These are phyloP conservation scores for Siphlonurus alternatus DNA, from an alignment of 2,888 invertebrate species.

Conservation along the genomic window DNA sequence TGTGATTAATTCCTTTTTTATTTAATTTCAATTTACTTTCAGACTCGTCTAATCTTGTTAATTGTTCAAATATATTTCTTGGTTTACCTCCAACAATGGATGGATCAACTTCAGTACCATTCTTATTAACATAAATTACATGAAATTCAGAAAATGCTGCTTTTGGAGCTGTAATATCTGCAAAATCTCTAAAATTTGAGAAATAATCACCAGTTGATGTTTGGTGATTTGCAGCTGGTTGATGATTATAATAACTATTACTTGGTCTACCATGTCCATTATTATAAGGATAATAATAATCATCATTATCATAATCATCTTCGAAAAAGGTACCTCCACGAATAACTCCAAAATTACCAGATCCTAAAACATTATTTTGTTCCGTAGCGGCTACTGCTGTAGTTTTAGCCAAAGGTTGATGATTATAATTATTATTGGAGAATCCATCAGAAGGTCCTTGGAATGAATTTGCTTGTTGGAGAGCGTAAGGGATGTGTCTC, in stretches of 20 bases:
- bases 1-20: neutral
- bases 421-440: neutral
- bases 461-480: neutral
- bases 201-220: slow-evolving; percentile 47
- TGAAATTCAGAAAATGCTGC: slow-evolving; percentile 68
- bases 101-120: slow-evolving; percentile 4
- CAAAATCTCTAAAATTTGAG: slow-evolving; percentile 78
- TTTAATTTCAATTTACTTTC: neutral
- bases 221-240: slow-evolving; percentile 40
- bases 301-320: slow-evolving; percentile 21
- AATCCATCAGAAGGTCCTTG: neutral
- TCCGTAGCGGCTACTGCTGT: too few species aligned
- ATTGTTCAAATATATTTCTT: slow-evolving; percentile 1
- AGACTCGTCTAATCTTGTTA: neutral
- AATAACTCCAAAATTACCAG: slow-evolving; percentile 75
- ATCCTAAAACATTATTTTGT: slow-evolving; percentile 42
- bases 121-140: slow-evolving; percentile 34
- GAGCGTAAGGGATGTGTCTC: neutral
- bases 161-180: slow-evolving; percentile 69
- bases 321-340: slow-evolving; percentile 39
- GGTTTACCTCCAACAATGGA: neutral
- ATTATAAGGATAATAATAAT: slow-evolving; percentile 5
- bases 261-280: slow-evolving; percentile 58
- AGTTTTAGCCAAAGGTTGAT: too few species aligned
- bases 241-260: slow-evolving; percentile 38